Evolutionary conservation across 2,888 invertebrate species (phyloP).

Genomic region (Lacanobia oleracea): DNA sequence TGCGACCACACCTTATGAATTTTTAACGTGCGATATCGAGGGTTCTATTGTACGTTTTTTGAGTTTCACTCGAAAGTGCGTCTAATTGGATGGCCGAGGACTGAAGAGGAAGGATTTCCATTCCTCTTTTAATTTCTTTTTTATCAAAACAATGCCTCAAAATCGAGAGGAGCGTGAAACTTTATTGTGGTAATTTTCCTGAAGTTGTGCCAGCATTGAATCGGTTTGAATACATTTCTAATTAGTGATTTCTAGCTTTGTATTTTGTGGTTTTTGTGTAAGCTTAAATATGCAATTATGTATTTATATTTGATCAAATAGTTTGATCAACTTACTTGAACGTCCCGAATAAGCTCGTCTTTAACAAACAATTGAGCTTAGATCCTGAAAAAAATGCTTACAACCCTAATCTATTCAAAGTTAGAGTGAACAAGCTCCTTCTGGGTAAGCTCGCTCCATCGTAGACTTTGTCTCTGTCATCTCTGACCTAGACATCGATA

Average conservation of each 20-base stretch:
- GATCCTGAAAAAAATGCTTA: too few species aligned
- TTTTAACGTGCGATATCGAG: slow-evolving; percentile 84
- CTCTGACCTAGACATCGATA: too few species aligned
- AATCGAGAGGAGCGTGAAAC: slow-evolving; percentile 47
- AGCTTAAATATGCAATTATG: too few species aligned
- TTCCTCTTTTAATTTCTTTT: slow-evolving; percentile 65
- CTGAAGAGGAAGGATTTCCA: slow-evolving; percentile 74
- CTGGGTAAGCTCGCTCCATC: too few species aligned
- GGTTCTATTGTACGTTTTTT: slow-evolving; percentile 83
- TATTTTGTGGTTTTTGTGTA: neutral
- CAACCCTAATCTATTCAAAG: too few species aligned
- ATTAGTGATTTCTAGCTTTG: neutral
- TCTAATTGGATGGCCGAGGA: slow-evolving; percentile 84
- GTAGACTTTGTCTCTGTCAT: too few species aligned
- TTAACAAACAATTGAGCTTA: neutral
- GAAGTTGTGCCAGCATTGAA: slow-evolving; percentile 17
- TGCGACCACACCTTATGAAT: slow-evolving; percentile 72
- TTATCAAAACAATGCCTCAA: slow-evolving; percentile 61
- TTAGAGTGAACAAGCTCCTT: too few species aligned
- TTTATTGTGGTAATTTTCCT: slow-evolving; percentile 49
- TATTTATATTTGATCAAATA: too few species aligned
- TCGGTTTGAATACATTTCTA: slow-evolving; percentile 15
- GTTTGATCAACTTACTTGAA: too few species aligned
- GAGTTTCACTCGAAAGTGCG: slow-evolving; percentile 77
- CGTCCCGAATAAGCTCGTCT: too few species aligned